Evolutionary conservation across 2,113 vertebrate species (phyloP), one percentile per base, ranked within the genome.

Genomic region (Notechis scutatus): DNA sequence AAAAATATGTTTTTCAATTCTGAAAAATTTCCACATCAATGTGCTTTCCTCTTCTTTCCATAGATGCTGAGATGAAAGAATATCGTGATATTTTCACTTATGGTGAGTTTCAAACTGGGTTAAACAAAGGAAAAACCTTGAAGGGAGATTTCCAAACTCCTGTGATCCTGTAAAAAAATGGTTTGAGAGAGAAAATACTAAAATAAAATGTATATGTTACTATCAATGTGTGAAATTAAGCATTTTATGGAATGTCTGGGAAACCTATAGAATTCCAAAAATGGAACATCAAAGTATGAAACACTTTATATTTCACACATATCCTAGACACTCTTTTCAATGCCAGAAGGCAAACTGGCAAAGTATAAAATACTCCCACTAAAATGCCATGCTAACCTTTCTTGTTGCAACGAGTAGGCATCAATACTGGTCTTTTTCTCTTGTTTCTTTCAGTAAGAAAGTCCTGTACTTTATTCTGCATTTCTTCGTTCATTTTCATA

Each of bases 71-170:
- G 42, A 26, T 8, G 8, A 81, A 3, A 45, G 88, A 95, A 0
- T 3, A 91, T 87, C 29, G 18, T 23, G 89, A 95, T 0, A 0
- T 92, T 89, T 97, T 97, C 64, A 56, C 8, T 91, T 97, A 97
- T 1, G 96, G 96, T 97, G 39, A 95, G 96, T 95, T 29, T 12
- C 6, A 24, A 52, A 14, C 11, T 42, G 74, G 88, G 20, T 45
- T 23, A 5, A 11, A 29, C 10, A 54, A 21, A 55, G 50, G 15
- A 11, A 4, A 24, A 45, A 20, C 8, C 24, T 50, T 87, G 45
- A 24, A 50, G 26, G 87, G 87, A 34, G 7, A 26, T 55, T 56
- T 56, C 52, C 4, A 39, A 10, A 9, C 2, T 34, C 47, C n/a
- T 24, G 3, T 47, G 42, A 42, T 86, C 34, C 85, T 50, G 45